These are phyloP conservation scores for Conus ventricosus DNA, from an alignment of 1,140 invertebrate genomes.

Conservation along the genomic window DNA sequence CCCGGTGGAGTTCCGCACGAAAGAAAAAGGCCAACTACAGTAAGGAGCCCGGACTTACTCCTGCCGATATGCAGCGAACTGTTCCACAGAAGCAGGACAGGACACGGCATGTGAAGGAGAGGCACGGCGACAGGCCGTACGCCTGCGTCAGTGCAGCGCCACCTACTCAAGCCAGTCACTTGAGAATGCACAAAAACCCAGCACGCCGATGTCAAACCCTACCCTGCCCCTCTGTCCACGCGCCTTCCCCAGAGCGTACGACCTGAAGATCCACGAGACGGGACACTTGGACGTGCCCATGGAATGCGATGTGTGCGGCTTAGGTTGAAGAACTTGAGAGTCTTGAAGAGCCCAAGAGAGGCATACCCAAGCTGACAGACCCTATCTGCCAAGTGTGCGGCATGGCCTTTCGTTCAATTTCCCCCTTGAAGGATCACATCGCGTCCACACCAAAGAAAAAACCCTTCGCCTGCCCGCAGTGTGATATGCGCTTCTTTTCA, in stretches of 20 bases:
- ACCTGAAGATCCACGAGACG: conserved; percentile 4
- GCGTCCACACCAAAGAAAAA: conserved; percentile 6
- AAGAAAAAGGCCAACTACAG: background rate
- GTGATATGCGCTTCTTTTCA: background rate
- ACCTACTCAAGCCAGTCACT: conserved; percentile 80
- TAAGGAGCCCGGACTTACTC: background rate
- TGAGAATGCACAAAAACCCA: background rate
- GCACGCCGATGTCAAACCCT: conserved; percentile 74
- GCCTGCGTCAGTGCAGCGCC: conserved; percentile 88
- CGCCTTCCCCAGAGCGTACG: conserved; percentile 68
- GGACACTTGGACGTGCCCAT: background rate
- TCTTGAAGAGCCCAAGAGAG: background rate
- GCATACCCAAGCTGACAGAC: background rate
- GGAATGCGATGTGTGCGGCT: conserved; percentile 7
- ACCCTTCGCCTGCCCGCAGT: conserved; percentile 19
- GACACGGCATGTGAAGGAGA: conserved; percentile 74
- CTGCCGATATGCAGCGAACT: conserved; percentile 80
- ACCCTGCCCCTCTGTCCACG: conserved; percentile 78
- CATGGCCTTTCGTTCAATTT: background rate
- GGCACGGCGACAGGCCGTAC: conserved; percentile 90
- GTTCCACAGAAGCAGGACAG: conserved; percentile 80
- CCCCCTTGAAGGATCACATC: background rate
- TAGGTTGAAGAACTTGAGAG: background rate
- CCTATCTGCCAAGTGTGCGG: conserved; percentile 13
- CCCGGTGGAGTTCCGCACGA: background rate